Evolutionary conservation across 2,888 invertebrate genomes (phyloP).

Genomic region (Stegana nigrithorax): DNA sequence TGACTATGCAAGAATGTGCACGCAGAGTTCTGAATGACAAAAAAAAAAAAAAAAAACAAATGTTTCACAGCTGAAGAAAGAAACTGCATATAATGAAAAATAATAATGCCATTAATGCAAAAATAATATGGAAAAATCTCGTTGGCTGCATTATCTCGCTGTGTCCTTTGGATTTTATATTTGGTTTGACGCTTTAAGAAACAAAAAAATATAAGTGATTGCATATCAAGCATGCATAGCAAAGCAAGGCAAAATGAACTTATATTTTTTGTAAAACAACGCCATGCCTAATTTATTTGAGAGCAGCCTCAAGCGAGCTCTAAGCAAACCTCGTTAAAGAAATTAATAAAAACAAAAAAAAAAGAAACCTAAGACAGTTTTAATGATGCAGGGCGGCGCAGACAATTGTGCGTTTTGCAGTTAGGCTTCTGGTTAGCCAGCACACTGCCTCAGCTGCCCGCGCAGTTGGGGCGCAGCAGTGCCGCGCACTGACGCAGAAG

Average conservation of each 20-base stretch:
- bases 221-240: too few species aligned
- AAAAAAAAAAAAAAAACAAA: constrained; percentile 30
- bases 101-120: constrained; percentile 37
- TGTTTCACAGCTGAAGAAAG: constrained; percentile 31
- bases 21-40: constrained; percentile 42
- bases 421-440: neutral
- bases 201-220: too few species aligned
- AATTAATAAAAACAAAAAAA: neutral
- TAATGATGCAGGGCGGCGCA: constrained; percentile 7
- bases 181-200: too few species aligned
- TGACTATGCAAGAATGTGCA: constrained; percentile 2
- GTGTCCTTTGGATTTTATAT: too few species aligned
- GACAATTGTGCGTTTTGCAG: constrained; percentile 5
- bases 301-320: too few species aligned
- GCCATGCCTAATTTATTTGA: too few species aligned
- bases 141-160: too few species aligned
- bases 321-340: constrained; percentile 20
- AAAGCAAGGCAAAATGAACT: too few species aligned
- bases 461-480: constrained; percentile 23
- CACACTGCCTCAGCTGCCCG: neutral
- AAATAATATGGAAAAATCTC: constrained; percentile 37
- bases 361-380: neutral
- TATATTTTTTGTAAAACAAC: too few species aligned
- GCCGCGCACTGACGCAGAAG: constrained; percentile 13
- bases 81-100: constrained; percentile 36